phyloP scores from a whole-genome alignment of 2,888 invertebrate species.

The Ariolimax columbianus region DNA sequence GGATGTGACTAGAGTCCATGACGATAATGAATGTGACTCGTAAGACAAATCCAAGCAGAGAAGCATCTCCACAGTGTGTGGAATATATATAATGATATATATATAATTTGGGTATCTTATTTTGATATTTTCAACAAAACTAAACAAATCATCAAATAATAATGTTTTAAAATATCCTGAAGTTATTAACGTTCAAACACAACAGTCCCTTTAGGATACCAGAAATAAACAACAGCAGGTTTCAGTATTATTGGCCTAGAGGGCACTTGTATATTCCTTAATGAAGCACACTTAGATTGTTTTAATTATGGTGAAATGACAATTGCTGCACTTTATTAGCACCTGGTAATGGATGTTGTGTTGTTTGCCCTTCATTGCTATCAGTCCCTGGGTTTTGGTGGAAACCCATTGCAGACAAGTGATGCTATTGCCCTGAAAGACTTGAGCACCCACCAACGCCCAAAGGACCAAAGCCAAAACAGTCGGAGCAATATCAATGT shows the following conservation, averaged over 20 bases:
- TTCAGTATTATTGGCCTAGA: not conserved
- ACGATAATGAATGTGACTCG: no score
- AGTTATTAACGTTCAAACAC: no score
- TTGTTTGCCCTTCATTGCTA: slow-evolving; percentile 20
- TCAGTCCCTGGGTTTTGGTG: slow-evolving; percentile 15
- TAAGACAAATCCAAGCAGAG: no score
- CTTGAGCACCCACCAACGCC: not conserved
- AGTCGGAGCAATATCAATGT: slow-evolving; percentile 1
- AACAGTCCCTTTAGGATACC: no score
- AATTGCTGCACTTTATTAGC: not conserved
- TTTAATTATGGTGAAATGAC: slow-evolving; percentile 2
- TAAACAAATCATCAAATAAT: no score
- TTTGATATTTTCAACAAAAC: no score
- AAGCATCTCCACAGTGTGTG: no score
- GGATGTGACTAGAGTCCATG: no score
- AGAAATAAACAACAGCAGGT: no score
- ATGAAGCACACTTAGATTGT: not conserved
- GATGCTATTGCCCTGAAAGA: slow-evolving; percentile 21
- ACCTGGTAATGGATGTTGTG: slow-evolving; percentile 11
- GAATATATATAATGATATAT: no score
- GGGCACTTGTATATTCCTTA: not conserved
- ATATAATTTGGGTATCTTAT: no score
- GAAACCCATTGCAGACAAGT: not conserved
- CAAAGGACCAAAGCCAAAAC: slow-evolving; percentile 15
- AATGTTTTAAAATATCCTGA: no score